Base-by-base conservation (phyloP, 2,797 vertebrate species). In the Xenopus petersii region DNA sequence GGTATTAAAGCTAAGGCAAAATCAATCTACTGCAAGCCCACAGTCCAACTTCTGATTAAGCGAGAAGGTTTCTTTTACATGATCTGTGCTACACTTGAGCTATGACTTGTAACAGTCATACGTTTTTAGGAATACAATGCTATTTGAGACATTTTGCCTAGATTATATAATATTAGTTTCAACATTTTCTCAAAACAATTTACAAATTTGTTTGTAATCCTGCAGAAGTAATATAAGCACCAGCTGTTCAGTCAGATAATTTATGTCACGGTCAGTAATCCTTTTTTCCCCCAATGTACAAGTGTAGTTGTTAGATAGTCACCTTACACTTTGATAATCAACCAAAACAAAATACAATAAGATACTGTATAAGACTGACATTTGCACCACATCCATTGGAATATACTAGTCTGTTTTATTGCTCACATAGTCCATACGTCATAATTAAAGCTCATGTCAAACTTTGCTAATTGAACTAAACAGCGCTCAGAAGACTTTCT, bases 381-480 rank as follows among this genome's bases (percentile, higher is more conserved):
- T 65, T 12, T 66, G 26, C 17, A 21, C 36, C 7, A 48, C 46
- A 15, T 69, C 64, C 61, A 74, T 60, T 64, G 9, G 5, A 70
- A 48, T 59, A 79, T 61, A 60, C 42, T 56, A 56, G 63, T 17
- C 33, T 70, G 64, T 74, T 65, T 74, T 51, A 79, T 74, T 36
- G 62, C 64, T 26, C 47, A 51, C 17, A 49, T 33, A 79, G 67
- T 46, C 61, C 67, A 79, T 79, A 79, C 24, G 71, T 79, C 76
- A 74, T 74, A 74, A 79, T 79, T 79, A 79, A 73, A 70, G 17
- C 71, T 60, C 77, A 79, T 67, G 77, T 74, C 77, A 79, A 79
- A 79, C 77, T 74, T 70, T 74, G 30, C 54, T 79, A 79, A 79
- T 74, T 74, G 71, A 79, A 74, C 77, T 70, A 79, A 79, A 79